phyloP scores from a whole-genome alignment of 2,888 invertebrate species.

The Agriopis aurantiaria region DNA sequence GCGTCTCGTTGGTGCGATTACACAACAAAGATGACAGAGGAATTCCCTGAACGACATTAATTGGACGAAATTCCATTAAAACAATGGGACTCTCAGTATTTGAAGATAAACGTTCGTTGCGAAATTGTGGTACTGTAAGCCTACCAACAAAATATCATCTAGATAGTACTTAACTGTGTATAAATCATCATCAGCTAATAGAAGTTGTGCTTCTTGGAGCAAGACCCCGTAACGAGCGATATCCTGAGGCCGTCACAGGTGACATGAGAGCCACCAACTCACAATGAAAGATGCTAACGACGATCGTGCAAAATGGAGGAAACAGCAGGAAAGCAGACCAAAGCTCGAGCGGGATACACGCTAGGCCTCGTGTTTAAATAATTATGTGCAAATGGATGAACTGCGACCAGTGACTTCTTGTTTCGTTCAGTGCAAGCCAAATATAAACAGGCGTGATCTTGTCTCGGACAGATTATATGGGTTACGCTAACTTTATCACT shows the following conservation, averaged over 20 bases:
- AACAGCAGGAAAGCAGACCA: neutral
- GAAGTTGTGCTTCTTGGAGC: neutral
- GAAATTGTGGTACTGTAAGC: neutral
- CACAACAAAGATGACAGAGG: slow-evolving; percentile 7
- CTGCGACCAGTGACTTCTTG: neutral
- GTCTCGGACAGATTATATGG: neutral
- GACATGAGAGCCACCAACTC: neutral
- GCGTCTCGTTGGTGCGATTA: slow-evolving; percentile 1
- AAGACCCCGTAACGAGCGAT: neutral
- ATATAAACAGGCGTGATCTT: slow-evolving; percentile 3
- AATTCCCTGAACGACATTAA: slow-evolving; percentile 14
- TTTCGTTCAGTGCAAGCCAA: neutral
- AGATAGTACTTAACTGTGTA: neutral
- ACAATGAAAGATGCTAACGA: neutral
- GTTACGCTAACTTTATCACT: slow-evolving; percentile 14
- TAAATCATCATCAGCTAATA: neutral
- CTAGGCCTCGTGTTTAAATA: neutral
- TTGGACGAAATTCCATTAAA: slow-evolving; percentile 2
- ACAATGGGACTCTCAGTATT: slow-evolving; percentile 12
- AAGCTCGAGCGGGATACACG: neutral
- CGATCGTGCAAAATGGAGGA: neutral
- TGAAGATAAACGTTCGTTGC: neutral
- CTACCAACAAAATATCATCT: neutral
- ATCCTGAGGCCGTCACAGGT: neutral
- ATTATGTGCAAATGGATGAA: neutral